Base-by-base conservation (phyloP, 2,888 invertebrate species). In the Poecilus cupreus region DNA sequence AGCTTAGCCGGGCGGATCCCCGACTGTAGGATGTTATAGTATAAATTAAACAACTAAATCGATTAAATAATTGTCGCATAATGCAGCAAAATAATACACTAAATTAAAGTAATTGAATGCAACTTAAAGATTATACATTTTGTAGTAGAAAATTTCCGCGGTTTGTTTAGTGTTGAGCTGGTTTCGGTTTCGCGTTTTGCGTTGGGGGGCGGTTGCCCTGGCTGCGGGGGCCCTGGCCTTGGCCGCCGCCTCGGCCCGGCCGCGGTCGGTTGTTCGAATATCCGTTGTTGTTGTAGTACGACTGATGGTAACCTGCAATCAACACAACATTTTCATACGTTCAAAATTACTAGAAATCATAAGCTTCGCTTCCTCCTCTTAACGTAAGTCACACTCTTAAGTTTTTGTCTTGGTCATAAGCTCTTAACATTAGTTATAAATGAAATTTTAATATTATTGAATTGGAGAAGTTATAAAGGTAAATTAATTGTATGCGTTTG, bases 181-280 rank as follows among this genome's bases (percentile, higher is more conserved):
- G 11, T 26, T 80, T 68, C 20, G 39, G 54, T 72, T 80, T 68
- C 1, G 39, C 72, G 46, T 22, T 20, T 54, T 80, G 80, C 54
- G 54, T 80, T 37, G 70, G 49, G 5, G 78, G 72, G n/a, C 89
- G 89, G 32, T 84, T 87, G 2, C 70, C 83, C 8, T 81, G 87
- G 46, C 87, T 86, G 6, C 82, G 87, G 49, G 87, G 86, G 83
- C 88, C 89, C 16, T 83, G 88, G 1, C 84, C 84, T 0, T 87
- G 86, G 83, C 88, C 72, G 3, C 89, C 90, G 83, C 89, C 80
- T 74, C 81, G 39, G 5, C 75, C 64, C 10, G 75, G 16, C 11
- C 81, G 74, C n/a, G 74, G 83, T 91, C 91, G 0, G 90, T 3
- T 87, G 83, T 0, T 87, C 89, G 88, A 88, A 74, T 87, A 87